A percentile compares a stretch with the other conserved stretches of the same genome.
Evolutionary conservation across 2,888 invertebrate genomes (phyloP).

Genomic region (Junonia oenone): DNA sequence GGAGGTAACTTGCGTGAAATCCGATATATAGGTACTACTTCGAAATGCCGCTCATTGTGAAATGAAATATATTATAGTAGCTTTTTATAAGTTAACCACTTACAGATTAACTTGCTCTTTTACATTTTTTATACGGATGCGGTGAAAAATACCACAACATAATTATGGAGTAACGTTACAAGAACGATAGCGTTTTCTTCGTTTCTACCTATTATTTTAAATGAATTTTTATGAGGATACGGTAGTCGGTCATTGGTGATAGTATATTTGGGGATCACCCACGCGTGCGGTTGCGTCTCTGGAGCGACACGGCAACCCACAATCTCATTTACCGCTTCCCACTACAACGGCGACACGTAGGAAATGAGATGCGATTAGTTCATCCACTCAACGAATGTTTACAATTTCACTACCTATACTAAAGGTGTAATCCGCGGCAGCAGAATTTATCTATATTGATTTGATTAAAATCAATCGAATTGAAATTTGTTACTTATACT

Average conservation of each 20-base stretch:
- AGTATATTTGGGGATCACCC: slow-evolving; percentile 36
- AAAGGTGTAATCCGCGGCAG: neutral
- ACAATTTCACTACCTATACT: slow-evolving; percentile 9
- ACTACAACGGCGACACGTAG: slow-evolving; percentile 60
- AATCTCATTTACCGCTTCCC: slow-evolving; percentile 63
- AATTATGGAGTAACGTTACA: neutral
- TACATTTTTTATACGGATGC: neutral
- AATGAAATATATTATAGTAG: slow-evolving; percentile 13
- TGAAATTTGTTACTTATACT: neutral
- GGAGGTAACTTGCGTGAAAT: slow-evolving; percentile 72
- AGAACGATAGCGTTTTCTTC: neutral
- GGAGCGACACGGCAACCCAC: slow-evolving; percentile 58
- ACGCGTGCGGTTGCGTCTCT: slow-evolving; percentile 45
- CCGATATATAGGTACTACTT: slow-evolving; percentile 65
- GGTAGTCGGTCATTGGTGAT: neutral
- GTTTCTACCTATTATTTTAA: neutral
- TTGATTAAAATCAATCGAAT: neutral
- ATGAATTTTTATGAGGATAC: neutral
- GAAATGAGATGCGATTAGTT: slow-evolving; percentile 69
- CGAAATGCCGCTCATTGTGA: slow-evolving; percentile 28
- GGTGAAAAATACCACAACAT: too few species aligned
- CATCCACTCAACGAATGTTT: slow-evolving; percentile 42
- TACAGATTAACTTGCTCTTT: neutral
- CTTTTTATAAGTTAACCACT: neutral
- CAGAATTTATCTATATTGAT: neutral